These are phyloP conservation scores for Harpagoxenus sublaevis DNA, from an alignment of 2,888 invertebrate species.

Conservation along the genomic window DNA sequence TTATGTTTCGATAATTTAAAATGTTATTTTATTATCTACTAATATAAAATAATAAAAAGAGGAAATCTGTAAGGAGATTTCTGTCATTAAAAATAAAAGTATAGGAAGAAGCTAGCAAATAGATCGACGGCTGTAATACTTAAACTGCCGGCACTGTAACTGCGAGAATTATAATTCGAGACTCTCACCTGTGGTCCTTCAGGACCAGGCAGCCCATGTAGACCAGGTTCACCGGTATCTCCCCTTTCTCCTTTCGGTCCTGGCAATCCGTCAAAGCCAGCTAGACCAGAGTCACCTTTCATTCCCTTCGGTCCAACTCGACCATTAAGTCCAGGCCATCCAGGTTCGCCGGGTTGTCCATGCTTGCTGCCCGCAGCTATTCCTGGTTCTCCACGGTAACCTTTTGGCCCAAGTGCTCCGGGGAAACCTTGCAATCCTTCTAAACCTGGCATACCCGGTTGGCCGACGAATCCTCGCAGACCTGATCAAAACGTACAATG, in stretches of 20 bases:
- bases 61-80: not conserved
- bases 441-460: slow-evolving; percentile 88
- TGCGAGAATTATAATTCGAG: not conserved
- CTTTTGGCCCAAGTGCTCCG: slow-evolving; percentile 88
- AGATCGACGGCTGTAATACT: not conserved
- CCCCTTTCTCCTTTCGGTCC: slow-evolving; percentile 85
- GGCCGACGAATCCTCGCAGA: slow-evolving; percentile 88
- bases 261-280: slow-evolving; percentile 81
- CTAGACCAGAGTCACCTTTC: slow-evolving; percentile 83
- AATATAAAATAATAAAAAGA: not conserved
- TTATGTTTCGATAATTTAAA: not conserved
- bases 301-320: slow-evolving; percentile 81
- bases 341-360: slow-evolving; percentile 86
- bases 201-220: slow-evolving; percentile 86
- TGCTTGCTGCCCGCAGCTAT: slow-evolving; percentile 85
- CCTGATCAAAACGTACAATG: slow-evolving; percentile 85
- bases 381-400: slow-evolving; percentile 89
- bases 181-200: slow-evolving; percentile 78
- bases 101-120: not conserved
- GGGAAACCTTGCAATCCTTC: slow-evolving; percentile 89
- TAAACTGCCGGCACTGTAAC: not conserved
- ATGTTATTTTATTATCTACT: not conserved
- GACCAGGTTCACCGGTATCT: slow-evolving; percentile 86
- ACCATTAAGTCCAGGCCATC: slow-evolving; percentile 82
- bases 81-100: not conserved